These are phyloP conservation scores for Odontomachus brunneus DNA, from an alignment of 1,140 invertebrate species.

Conservation along the genomic window DNA sequence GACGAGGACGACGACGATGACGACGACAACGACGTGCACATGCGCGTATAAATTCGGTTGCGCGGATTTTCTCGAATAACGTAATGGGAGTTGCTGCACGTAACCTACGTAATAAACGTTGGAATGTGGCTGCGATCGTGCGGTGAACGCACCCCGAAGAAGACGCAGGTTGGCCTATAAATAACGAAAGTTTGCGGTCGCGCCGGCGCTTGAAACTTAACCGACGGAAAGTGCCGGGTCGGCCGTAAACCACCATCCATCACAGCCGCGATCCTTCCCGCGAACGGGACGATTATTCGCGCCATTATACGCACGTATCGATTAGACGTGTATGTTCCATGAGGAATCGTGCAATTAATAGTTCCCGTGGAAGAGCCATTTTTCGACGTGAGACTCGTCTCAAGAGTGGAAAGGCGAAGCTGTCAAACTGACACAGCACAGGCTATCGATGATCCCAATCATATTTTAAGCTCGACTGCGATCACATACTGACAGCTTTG, in stretches of 20 bases:
- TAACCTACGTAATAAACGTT: conserved; percentile 44
- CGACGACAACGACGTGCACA: conserved; percentile 13
- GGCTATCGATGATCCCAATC: neutral
- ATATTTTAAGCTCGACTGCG: conserved; percentile 5
- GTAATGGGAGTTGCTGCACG: neutral
- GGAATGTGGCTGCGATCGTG: conserved; percentile 59
- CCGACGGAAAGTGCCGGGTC: conserved; percentile 20
- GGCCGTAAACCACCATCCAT: conserved; percentile 10
- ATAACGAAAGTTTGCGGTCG: conserved; percentile 68
- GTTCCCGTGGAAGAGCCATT: neutral
- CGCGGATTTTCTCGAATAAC: conserved; percentile 31
- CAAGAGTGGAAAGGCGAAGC: neutral
- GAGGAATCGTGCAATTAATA: neutral
- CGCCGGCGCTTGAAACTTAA: conserved; percentile 53
- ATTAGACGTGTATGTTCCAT: neutral
- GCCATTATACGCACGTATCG: neutral
- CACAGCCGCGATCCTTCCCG: neutral
- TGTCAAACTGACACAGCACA: neutral
- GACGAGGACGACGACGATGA: neutral
- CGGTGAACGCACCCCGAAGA: conserved; percentile 58
- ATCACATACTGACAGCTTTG: conserved; percentile 25
- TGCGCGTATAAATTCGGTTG: conserved; percentile 8
- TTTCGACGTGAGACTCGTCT: neutral
- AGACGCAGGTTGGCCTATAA: conserved; percentile 68
- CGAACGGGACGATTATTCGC: conserved; percentile 19